Evolutionary conservation across 2,797 vertebrate genomes (phyloP), one percentile per base, ranked within the genome.

Genomic region (Diglossa cyanea): DNA sequence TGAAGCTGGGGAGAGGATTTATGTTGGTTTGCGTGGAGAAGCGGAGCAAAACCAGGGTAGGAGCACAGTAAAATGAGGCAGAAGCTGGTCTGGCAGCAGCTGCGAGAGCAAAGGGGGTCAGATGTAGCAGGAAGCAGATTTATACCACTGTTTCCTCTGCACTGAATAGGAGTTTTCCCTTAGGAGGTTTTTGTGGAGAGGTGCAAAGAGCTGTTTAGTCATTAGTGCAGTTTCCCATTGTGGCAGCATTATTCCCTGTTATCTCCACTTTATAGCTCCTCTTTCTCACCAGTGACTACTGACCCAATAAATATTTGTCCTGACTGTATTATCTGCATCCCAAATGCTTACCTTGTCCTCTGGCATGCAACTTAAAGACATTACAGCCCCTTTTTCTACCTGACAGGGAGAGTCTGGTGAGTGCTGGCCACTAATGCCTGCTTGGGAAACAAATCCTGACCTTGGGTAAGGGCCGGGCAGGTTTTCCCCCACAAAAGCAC

Each of bases 201-300:
- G 86, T 97, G 90, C 92, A 77, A 85, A 93, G 91, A 94, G 90
- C 93, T 92, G 90, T 95, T 92, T 94, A 95, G 94, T 96, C 95
- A 90, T 95, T 95, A 96, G 86, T 66, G 81, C 84, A 80, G 62
- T 92, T 94, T 92, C 89, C 89, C 89, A 44, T 91, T 89, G 89
- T 87, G 75, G 78, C 84, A 78, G 84, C 92, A 66, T 92, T 96
- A 94, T 90, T 95, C 87, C 91, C 94, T 94, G 92, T 95, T 96
- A 89, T 77, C 88, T 87, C 75, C 81, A 17, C 75, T 97, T 97
- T 95, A 96, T 96, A 77, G 91, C 81, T 77, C n/a, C 81, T 83
- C 71, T 87, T 93, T 79, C 88, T 93, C 81, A 61, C 90, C 62
- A 60, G 60, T 42, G 42, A 30, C 95, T 87, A 86, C 80, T 91